Evolutionary conservation across 2,113 vertebrate species (phyloP).

Genomic region (Glareola pratincola): DNA sequence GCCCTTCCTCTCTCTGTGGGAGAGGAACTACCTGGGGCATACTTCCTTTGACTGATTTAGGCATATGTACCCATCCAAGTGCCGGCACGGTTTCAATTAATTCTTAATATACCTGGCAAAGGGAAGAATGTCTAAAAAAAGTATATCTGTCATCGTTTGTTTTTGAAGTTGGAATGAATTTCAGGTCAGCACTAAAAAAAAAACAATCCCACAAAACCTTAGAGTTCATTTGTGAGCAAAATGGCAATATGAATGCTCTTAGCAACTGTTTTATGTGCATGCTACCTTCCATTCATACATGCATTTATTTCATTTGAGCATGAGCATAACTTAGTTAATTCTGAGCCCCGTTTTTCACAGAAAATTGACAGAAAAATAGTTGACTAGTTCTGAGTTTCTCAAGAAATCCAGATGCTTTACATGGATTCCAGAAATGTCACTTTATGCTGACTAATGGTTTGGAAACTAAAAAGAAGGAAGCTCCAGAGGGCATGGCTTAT

Average conservation of each 20-base stretch:
- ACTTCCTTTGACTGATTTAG: not conserved
- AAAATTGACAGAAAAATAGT: not conserved
- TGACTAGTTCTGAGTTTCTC: not conserved
- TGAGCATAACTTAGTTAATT: not conserved
- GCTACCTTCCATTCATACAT: not conserved
- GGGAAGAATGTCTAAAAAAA: not conserved
- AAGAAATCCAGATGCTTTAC: not conserved
- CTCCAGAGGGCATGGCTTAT: not conserved
- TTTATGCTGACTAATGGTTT: not conserved
- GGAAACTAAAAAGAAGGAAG: not conserved
- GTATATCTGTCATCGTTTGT: accelerated
- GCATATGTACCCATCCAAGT: not conserved
- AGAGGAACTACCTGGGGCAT: not conserved
- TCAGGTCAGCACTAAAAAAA: not conserved
- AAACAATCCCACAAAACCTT: not conserved
- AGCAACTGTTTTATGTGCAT: not conserved
- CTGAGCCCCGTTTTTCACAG: not conserved
- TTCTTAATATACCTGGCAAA: not conserved
- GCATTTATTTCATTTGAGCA: not conserved
- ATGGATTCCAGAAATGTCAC: not conserved
- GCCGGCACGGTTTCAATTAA: not conserved
- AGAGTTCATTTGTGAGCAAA: not conserved
- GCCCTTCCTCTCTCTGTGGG: not conserved
- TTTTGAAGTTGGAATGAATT: not conserved
- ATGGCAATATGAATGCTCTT: not conserved